Base-by-base conservation (phyloP, 2,113 vertebrate genomes). In the Cisticola juncidis region DNA sequence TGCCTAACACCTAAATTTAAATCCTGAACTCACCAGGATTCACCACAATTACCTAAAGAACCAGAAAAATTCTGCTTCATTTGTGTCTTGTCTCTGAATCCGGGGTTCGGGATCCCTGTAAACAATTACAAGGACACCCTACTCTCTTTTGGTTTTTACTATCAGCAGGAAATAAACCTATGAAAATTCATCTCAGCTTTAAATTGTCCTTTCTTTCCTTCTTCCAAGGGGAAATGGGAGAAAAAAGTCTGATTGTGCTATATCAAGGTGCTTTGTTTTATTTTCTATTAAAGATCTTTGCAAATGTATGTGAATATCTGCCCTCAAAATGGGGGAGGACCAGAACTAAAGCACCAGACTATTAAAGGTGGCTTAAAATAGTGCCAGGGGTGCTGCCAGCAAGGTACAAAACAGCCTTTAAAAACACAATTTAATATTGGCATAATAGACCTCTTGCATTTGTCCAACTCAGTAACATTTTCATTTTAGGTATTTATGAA, bases 401-500 rank as follows among this genome's bases (percentile, higher is more conserved):
- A 92, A 88, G 11, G 48, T 38, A 36, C 15, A 62, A 42, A 66
- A 45, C 2, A 9, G 2, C 54, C 58, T 83, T 62, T n/a, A 78
- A 86, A 84, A 84, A 28, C 20, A 22, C 77, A 86, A 80, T 95
- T 94, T 77, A 88, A 8, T 26, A 57, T 71, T 64, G 73, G 69
- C 79, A 94, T 74, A 96, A 96, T 23, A 97, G 53, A 89, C 28
- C 44, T 93, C 97, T 88, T 94, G 58, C 89, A 50, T 85, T 92
- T 65, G 80, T 94, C 61, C 73, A 93, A 86, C 53, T 88, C 81
- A 92, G 56, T 81, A 95, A 88, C 22, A 58, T 89, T 96, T 95
- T 95, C 28, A 85, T 90, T 95, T 93, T 61, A 94, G 94, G 64
- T 95, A 95, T 95, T 97, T 96, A 95, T 94, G 94, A 94, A 92